A percentile compares a stretch with the other conserved stretches of the same genome.
phyloP scores from a whole-genome alignment of 1,140 invertebrate genomes.

The Panagrolaimus sp. region DNA sequence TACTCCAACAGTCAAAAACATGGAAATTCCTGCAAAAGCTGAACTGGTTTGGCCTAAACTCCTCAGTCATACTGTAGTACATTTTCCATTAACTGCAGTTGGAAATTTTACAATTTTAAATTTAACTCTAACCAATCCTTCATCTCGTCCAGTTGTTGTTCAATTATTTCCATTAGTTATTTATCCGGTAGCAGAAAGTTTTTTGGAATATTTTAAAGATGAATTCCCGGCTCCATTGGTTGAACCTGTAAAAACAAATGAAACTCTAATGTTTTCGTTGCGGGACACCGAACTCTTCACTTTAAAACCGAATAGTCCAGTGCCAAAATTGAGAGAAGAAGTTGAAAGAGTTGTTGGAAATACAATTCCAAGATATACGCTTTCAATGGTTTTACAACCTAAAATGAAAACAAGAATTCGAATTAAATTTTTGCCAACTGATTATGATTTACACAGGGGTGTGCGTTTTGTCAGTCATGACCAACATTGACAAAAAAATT shows the following conservation, averaged over 20 bases:
- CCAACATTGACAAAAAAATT: too few species aligned
- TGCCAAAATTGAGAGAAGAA: conserved; percentile 60
- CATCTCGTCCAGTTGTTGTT: conserved; percentile 62
- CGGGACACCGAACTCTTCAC: conserved; percentile 63
- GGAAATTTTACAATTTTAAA: conserved; percentile 70
- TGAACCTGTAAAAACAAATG: conserved; percentile 55
- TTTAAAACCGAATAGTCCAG: conserved; percentile 60
- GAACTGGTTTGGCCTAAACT: conserved; percentile 72
- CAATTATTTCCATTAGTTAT: conserved; percentile 64
- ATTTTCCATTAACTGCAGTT: conserved; percentile 76
- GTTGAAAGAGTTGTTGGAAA: conserved; percentile 62
- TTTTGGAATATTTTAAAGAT: conserved; percentile 60
- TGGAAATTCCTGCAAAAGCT: conserved; percentile 58
- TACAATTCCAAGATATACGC: conserved; percentile 59
- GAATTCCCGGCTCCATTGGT: conserved; percentile 45
- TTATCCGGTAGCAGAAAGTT: conserved; percentile 63
- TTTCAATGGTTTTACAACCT: conserved; percentile 63
- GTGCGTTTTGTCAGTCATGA: too few species aligned
- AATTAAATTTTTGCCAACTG: conserved; percentile 64
- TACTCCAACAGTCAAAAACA: conserved; percentile 67
- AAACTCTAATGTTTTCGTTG: conserved; percentile 63
- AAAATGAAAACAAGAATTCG: conserved; percentile 62
- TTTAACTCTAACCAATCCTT: conserved; percentile 64
- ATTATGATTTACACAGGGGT: conserved; percentile 63
- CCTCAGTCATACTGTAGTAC: conserved; percentile 63